Evolutionary conservation across 2,113 vertebrate species (phyloP).

Genomic region (Alosa alosa): DNA sequence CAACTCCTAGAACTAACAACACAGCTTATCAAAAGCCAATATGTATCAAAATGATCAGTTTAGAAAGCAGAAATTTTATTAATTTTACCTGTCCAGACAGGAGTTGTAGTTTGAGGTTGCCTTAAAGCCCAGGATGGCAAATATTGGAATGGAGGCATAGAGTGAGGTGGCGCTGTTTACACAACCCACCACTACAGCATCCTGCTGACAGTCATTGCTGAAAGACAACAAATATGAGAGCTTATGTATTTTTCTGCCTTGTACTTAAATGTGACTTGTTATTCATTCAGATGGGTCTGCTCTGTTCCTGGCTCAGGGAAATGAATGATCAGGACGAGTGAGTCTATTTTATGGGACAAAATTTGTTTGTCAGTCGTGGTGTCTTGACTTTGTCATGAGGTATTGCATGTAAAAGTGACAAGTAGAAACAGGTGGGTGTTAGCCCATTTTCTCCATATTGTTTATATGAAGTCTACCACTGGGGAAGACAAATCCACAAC

Average conservation of each 20-base stretch:
- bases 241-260: background rate
- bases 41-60: background rate
- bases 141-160: conserved; percentile 84
- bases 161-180: conserved; percentile 89
- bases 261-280: background rate
- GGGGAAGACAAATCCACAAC: no score
- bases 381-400: no score
- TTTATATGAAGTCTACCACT: no score
- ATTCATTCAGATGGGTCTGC: background rate
- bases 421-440: no score
- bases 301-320: no score
- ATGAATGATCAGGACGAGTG: no score
- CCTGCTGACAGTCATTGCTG: conserved; percentile 89
- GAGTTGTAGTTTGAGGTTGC: conserved; percentile 66
- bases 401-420: no score
- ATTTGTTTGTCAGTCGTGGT: no score
- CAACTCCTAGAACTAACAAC: background rate
- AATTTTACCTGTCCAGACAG: conserved; percentile 43
- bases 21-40: background rate
- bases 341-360: no score
- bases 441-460: no score
- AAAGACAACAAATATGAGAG: conserved; percentile 24
- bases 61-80: background rate
- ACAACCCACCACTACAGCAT: conserved; percentile 79
- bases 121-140: conserved; percentile 91